Percentiles rank a stretch among this genome's conserved stretches.
Conservation (phyloP, 2,797 vertebrate genomes). For the Netta rufina region DNA sequence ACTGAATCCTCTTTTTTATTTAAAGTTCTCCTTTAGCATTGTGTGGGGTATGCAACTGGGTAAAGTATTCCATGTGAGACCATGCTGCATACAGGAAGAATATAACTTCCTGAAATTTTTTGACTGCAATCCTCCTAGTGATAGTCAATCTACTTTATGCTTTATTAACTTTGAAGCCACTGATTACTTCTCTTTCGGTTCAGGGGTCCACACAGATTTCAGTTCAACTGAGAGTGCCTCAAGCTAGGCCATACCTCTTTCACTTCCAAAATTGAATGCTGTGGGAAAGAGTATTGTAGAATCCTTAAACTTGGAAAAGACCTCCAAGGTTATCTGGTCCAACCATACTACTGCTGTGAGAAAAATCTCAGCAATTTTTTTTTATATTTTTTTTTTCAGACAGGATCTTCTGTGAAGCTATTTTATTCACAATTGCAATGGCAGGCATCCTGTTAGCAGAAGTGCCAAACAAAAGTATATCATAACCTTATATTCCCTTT, state of each 20-base stretch:
- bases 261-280: neutral
- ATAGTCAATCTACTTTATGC: neutral
- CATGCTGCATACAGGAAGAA: neutral
- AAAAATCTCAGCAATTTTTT: too few relatives aligned
- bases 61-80: neutral
- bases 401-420: too few relatives aligned
- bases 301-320: too few relatives aligned
- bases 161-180: neutral
- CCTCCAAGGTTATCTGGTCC: too few relatives aligned
- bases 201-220: neutral
- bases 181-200: neutral
- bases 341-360: too few relatives aligned
- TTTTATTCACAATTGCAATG: too few relatives aligned
- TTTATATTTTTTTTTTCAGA: too few relatives aligned
- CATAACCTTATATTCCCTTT: too few relatives aligned
- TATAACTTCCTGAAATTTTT: neutral
- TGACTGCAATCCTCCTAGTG: neutral
- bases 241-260: neutral
- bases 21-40: neutral
- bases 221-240: neutral
- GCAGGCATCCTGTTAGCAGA: too few relatives aligned
- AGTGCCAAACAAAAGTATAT: too few relatives aligned
- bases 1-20: fast-evolving
- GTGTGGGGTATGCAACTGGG: neutral
- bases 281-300: too few relatives aligned